Evolutionary conservation across 2,888 invertebrate species (phyloP), one percentile per base, ranked within the genome.

Genomic region (Melinopterus prodromus): DNA sequence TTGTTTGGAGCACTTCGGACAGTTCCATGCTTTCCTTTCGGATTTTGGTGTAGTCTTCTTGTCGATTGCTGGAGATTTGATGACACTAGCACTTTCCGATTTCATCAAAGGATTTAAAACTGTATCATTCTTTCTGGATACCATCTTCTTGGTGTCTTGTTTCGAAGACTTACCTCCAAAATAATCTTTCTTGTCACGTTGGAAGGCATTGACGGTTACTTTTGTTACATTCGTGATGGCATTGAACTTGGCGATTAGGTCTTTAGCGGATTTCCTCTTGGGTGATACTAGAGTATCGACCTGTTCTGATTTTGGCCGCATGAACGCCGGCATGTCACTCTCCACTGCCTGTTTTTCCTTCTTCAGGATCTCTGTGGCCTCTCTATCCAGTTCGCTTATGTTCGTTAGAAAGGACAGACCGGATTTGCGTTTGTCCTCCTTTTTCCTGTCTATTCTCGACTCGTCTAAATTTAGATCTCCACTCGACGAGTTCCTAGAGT

Each of bases 331-430:
- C 81, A 88, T 88, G 82, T 86, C 86, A 76, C 84, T 80, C 69
- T 84, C 79, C 26, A 81, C 83, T 26, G 81, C 77, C 15, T 77
- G 76, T 16, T 81, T 82, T 81, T 91, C 91, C 77, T 91, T 91
- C 86, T 92, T 92, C 72, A 95, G 92, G 83, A 96, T 94, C 88
- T 94, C 94, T 0, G 93, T 92, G 0, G 95, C 95, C 88, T 96
- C 95, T 84, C 94, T 92, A 87, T 96, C 96, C 82, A 96, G 88
- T 87, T 95, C 95, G 86, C 95, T 95, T 83, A 95, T 95, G 86
- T 93, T 95, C 0, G 94, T 94, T 76, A 95, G 88, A 81, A 93
- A 91, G 85, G 92, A 91, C 87, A 94, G 85, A 84, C 92, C 91
- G 0, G 92, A 90, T 90, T 92, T 78, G 92, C 88, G 86, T 92